A percentile compares a stretch with the other conserved stretches of the same genome.
Conservation (phyloP, 1,140 invertebrate genomes). For the Drosophila miranda region DNA sequence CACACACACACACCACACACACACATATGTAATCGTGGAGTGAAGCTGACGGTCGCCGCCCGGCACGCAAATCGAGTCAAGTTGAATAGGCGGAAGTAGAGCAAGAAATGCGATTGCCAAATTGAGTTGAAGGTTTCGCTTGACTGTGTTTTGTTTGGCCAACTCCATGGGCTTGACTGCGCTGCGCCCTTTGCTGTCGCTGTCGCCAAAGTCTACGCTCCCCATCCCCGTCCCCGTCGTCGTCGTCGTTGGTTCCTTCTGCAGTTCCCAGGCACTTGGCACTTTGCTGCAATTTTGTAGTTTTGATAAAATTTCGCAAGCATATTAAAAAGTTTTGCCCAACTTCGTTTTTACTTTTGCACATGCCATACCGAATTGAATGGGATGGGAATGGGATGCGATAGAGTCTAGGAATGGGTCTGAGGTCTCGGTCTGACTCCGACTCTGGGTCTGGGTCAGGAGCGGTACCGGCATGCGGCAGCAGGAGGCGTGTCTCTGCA, state of each 20-base stretch:
- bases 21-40: constrained; percentile 32
- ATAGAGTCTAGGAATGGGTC: background rate
- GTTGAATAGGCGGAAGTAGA: constrained; percentile 80
- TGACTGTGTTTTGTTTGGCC: constrained; percentile 80
- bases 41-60: constrained; percentile 57
- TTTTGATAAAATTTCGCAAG: constrained; percentile 81
- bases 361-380: constrained; percentile 58
- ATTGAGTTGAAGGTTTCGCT: constrained; percentile 81
- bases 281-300: constrained; percentile 81
- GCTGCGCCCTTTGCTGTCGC: constrained; percentile 53
- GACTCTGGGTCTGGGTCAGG: background rate
- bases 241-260: constrained; percentile 29
- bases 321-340: constrained; percentile 80
- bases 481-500: constrained; percentile 41
- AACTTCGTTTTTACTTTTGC: constrained; percentile 80
- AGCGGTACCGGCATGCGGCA: background rate
- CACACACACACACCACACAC: constrained; percentile 15
- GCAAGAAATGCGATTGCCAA: constrained; percentile 81
- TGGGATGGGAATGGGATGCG: background rate
- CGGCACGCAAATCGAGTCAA: constrained; percentile 79
- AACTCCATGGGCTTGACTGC: constrained; percentile 57
- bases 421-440: no score
- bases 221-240: constrained; percentile 8
- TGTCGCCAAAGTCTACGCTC: constrained; percentile 13
- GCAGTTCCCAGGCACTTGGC: constrained; percentile 70